A percentile compares a stretch with the other conserved stretches of the same genome.
Conservation (phyloP, 2,797 vertebrate species). For the Pipistrellus kuhlii region DNA sequence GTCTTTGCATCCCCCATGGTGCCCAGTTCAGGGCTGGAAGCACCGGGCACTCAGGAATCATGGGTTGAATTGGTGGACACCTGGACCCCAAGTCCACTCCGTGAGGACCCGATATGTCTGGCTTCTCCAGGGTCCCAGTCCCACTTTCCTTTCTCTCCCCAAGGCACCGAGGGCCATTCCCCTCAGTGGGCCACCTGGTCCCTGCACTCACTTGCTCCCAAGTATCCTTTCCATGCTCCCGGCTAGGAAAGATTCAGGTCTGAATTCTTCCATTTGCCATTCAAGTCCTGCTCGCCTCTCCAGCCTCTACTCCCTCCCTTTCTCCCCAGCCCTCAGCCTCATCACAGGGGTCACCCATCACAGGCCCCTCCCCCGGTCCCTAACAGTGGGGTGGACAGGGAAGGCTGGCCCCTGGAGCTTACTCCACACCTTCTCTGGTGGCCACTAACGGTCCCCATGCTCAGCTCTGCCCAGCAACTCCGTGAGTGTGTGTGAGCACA, state of each 20-base stretch:
- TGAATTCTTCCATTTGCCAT: background rate
- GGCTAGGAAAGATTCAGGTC: background rate
- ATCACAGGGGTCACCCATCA: background rate
- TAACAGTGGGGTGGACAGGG: background rate
- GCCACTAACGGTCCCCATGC: background rate
- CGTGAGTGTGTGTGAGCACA: background rate
- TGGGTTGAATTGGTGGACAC: background rate
- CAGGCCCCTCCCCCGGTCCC: background rate
- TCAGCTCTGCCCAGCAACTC: background rate
- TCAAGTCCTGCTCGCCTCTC: background rate
- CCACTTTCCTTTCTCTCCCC: too few relatives aligned
- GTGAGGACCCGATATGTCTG: background rate
- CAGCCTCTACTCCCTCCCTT: background rate
- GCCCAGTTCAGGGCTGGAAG: background rate
- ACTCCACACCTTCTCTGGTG: background rate
- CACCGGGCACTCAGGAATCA: background rate
- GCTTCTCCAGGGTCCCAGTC: background rate
- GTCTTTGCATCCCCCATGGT: background rate
- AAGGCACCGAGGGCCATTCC: background rate
- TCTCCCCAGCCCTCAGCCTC: background rate
- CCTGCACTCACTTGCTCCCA: background rate
- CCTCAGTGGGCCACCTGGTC: background rate
- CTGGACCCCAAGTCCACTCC: background rate
- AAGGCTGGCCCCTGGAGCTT: background rate
- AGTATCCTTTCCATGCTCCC: background rate